Base-by-base conservation (phyloP, 2,113 vertebrate species). In the Argyrosomus japonicus region DNA sequence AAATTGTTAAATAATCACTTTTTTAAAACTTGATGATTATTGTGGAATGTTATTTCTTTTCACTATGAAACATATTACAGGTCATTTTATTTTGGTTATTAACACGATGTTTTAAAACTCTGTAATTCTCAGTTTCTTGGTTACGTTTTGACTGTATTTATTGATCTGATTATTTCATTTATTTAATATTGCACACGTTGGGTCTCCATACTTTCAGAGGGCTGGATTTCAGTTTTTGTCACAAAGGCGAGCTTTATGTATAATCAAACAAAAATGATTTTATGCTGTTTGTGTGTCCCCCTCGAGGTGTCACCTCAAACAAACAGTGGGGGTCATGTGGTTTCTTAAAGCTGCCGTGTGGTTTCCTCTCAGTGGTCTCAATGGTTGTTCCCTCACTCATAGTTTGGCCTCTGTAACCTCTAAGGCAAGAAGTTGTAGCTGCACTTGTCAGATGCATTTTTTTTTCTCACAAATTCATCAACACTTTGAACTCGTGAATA, bases 361-460 rank as follows among this genome's bases (percentile, higher is more conserved):
- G 18, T 36, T 77, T 67, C 60, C 10, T 19, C 61, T 36, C 36
- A 77, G 63, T 50, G 7, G 67, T 51, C 51, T 64, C 48, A 29
- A 56, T 40, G 36, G 36, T 36, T 94, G 93, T 96, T 96, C 95
- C 95, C 95, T 95, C 92, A 94, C 93, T 94, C 94, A 96, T 94
- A 95, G 94, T 96, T 96, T 96, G 95, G 95, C 96, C 96, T 96
- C 96, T 96, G 95, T 94, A 96, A 96, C 95, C 93, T 96, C 94
- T 97, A 97, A 97, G 97, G 97, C 97, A 97, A 96, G 91, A 90
- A 77, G 93, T 85, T 91, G 94, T 96, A 97, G 96, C 96, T 97
- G 96, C 97, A 95, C 95, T 96, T 96, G 95, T 93, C 74, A 94
- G 93, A 94, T 94, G 93, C 94, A 92, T 93, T 96, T 96, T 95